Base-by-base conservation (phyloP, 2,797 vertebrate genomes). In the Propithecus perrieri region DNA sequence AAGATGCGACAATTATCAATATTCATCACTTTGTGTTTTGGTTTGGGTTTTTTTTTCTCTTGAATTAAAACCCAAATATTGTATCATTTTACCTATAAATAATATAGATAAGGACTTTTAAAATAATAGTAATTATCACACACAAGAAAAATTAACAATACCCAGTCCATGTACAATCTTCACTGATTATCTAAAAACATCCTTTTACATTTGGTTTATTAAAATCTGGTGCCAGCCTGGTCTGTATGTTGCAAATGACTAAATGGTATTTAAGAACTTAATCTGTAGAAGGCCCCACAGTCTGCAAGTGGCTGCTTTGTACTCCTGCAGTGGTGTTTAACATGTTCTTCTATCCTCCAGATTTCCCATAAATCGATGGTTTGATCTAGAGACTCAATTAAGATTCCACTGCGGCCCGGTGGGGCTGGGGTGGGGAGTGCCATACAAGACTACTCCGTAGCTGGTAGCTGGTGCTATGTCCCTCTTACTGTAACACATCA, bases 21-120 rank as follows among this genome's bases (percentile, higher is more conserved):
- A 69, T 53, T 11, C 75, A 8, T 17, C 84, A 80, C 41, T 84
- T n/a, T n/a, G 33, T n/a, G 33, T 65, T 65, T n/a, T 65, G 63
- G 33, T 43, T 33, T 63, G 17, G 63, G 33, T 7, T 61, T 69
- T 59, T 59, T 71, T 26, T 83, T 83, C 48, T 30, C 24, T 20
- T 57, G 59, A 33, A 91, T 41, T 88, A 63, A 91, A 72, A 65
- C 50, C 63, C 38, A 57, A 76, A 85, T 59, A 71, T 17, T 83
- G 1, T 38, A 74, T 48, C 17, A 79, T 35, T 85, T 89, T 50
- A 20, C 8, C 48, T 81, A 0, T 46, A 61, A 65, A 72, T 80
- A 65, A 83, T 46, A 76, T 38, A 91, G 50, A 72, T 53, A 61
- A 76, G 59, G 78, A 88, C 28, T 38, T 76, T 83, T 76, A 55